Evolutionary conservation across 2,113 vertebrate genomes (phyloP).

Genomic region (Podocnemis expansa): DNA sequence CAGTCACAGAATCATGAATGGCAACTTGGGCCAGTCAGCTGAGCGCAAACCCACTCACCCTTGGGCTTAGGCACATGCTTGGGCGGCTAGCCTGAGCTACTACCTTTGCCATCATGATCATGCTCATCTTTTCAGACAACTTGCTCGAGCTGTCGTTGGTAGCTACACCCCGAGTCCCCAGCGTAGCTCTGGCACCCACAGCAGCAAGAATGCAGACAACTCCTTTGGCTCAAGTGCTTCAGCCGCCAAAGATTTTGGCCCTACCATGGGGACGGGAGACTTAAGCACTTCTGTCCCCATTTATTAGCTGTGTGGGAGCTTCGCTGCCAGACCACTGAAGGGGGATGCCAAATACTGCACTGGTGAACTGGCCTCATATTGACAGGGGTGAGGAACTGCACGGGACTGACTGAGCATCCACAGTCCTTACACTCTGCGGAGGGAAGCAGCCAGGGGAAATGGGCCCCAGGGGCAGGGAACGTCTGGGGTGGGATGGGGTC

Average conservation of each 20-base stretch:
- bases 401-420: neutral
- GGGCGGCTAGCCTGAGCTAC: neutral
- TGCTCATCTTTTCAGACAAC: neutral
- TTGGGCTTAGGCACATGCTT: neutral
- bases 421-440: neutral
- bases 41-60: neutral
- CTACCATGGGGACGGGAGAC: neutral
- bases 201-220: neutral
- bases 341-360: slow-evolving; percentile 2
- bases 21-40: neutral
- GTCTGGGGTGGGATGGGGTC: neutral
- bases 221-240: neutral
- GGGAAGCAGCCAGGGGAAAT: neutral
- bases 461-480: neutral
- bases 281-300: slow-evolving; percentile 3
- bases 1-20: neutral
- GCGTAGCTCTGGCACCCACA: neutral
- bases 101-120: neutral
- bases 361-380: neutral
- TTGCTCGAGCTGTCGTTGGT: neutral
- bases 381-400: neutral
- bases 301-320: neutral
- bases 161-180: neutral
- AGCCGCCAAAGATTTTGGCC: neutral
- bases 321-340: neutral